phyloP scores from a whole-genome alignment of 2,888 invertebrate genomes.

The Criorhina ranunculi region DNA sequence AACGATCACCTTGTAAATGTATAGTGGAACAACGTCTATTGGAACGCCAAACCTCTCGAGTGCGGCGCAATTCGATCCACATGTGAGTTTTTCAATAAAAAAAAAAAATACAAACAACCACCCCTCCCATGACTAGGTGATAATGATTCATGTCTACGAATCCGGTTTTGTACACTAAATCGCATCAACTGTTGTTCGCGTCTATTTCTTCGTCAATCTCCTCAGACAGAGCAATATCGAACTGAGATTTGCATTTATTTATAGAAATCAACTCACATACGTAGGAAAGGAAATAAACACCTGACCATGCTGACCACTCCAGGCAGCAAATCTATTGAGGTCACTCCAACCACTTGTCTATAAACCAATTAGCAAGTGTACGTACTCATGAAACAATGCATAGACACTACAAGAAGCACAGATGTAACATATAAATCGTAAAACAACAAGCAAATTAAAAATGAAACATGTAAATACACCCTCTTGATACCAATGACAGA shows the following conservation, averaged over 20 bases:
- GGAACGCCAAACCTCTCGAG: no score
- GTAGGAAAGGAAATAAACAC: neutral
- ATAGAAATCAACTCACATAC: neutral
- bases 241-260: neutral
- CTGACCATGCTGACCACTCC: neutral
- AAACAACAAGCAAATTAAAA: conserved; percentile 4
- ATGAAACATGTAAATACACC: neutral
- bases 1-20: no score
- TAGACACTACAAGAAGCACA: neutral
- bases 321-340: neutral
- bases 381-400: neutral
- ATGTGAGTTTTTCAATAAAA: no score
- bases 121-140: no score
- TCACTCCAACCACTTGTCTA: neutral
- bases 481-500: neutral
- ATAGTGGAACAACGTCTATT: no score
- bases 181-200: neutral
- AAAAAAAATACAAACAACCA: no score
- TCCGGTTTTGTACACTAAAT: conserved; percentile 2
- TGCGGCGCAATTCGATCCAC: no score
- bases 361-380: conserved; percentile 10
- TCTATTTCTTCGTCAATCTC: neutral
- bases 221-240: neutral
- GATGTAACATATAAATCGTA: neutral
- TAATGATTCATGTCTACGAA: neutral